phyloP scores from a whole-genome alignment of 35 echinoderm and acorn worm species.

The Nesometra sesokonis region DNA sequence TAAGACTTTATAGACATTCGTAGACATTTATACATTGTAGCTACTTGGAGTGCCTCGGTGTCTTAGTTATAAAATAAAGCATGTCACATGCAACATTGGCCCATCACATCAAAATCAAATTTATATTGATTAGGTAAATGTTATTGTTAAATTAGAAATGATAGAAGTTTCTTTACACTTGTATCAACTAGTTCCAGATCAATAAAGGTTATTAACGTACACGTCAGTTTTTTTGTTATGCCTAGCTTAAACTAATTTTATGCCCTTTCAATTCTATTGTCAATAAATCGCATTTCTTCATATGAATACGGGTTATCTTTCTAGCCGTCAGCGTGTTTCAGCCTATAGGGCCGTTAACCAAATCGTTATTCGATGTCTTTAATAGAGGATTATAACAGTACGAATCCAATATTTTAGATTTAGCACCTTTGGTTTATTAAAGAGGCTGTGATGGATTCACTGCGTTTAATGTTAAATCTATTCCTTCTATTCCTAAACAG shows the following conservation, averaged over 20 bases:
- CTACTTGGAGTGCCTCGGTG: no score
- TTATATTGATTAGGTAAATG: background rate
- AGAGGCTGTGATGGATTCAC: no score
- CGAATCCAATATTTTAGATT: background rate
- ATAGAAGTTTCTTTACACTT: background rate
- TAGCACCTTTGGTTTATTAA: background rate
- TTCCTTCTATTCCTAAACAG: no score
- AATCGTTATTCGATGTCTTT: background rate
- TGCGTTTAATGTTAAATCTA: no score
- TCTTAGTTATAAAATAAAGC: no score
- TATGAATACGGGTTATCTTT: background rate
- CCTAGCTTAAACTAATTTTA: background rate
- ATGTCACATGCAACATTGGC: no score
- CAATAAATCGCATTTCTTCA: background rate
- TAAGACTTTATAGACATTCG: no score
- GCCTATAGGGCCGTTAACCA: background rate
- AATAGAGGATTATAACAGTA: background rate
- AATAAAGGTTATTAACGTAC: background rate
- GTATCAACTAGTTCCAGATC: background rate
- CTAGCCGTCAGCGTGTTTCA: background rate
- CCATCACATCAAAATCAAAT: background rate
- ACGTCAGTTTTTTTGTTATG: background rate
- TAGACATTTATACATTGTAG: no score
- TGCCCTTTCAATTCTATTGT: background rate
- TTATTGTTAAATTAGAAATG: background rate